Percentiles rank a stretch among this genome's conserved stretches.
phyloP scores from a whole-genome alignment of 2,888 invertebrate genomes.

The Tetrapedia diversipes region DNA sequence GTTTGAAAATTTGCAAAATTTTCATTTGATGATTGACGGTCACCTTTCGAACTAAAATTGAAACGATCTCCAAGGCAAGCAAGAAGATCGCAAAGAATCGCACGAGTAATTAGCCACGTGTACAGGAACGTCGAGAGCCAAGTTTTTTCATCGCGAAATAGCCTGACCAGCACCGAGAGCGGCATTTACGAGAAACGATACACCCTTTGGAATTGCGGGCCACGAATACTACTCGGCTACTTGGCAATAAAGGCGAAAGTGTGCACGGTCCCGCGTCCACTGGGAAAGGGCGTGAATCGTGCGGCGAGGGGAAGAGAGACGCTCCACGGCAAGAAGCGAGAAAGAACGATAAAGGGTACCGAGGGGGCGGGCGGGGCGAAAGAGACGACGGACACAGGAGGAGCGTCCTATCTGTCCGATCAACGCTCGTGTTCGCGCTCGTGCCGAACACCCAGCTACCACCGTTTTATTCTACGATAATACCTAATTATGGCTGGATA shows the following conservation, averaged over 20 bases:
- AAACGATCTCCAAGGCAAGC: neutral
- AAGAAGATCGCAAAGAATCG: too few species aligned
- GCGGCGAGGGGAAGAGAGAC: constrained; percentile 11
- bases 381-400: constrained; percentile 26
- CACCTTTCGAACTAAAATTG: too few species aligned
- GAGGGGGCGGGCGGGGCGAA: neutral
- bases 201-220: constrained; percentile 43
- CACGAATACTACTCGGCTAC: constrained; percentile 29
- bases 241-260: constrained; percentile 57
- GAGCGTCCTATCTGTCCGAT: constrained; percentile 63
- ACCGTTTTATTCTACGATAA: constrained; percentile 45
- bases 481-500: constrained; percentile 54
- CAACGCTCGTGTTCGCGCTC: constrained; percentile 62
- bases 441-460: constrained; percentile 50
- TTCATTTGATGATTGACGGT: too few species aligned
- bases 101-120: constrained; percentile 9
- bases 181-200: constrained; percentile 44
- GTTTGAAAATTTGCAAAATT: too few species aligned
- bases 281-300: constrained; percentile 15
- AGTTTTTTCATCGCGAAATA: constrained; percentile 4
- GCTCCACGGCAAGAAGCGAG: constrained; percentile 14
- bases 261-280: constrained; percentile 14
- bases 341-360: constrained; percentile 25
- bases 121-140: neutral
- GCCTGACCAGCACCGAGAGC: constrained; percentile 3